phyloP scores from a whole-genome alignment of 2,797 vertebrate species.

The Coracias cyanogaster region DNA sequence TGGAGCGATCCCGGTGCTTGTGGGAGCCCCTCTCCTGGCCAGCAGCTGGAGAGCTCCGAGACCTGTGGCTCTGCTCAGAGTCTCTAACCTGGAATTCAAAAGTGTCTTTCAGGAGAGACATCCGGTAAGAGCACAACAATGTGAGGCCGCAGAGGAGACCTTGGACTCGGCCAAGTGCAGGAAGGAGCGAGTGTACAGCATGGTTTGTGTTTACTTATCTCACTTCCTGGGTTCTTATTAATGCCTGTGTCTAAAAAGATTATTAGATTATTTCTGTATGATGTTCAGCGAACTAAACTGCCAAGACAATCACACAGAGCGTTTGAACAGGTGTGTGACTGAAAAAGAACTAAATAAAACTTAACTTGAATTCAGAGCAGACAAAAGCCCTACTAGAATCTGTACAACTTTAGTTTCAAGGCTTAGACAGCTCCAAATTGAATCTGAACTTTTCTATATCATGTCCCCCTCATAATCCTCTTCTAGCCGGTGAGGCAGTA shows the following conservation, averaged over 20 bases:
- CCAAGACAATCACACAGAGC: neutral
- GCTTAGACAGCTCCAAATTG: neutral
- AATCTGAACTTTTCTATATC: neutral
- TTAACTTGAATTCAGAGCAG: neutral
- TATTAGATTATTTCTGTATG: neutral
- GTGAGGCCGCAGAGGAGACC: neutral
- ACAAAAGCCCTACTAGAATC: neutral
- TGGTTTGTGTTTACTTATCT: neutral
- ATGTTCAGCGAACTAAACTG: neutral
- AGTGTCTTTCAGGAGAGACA: neutral
- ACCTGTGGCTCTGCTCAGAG: conserved; percentile 46
- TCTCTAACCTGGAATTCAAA: conserved; percentile 76
- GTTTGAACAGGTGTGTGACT: neutral
- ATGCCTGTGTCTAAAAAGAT: neutral
- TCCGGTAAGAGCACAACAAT: neutral
- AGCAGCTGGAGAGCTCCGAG: conserved; percentile 48
- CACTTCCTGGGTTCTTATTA: no score
- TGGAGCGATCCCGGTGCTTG: conserved; percentile 48
- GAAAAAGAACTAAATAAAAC: neutral
- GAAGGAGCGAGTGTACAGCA: rapidly evolving
- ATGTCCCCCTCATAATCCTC: rapidly evolving
- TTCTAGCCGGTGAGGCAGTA: rapidly evolving
- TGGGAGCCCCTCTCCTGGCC: conserved; percentile 52
- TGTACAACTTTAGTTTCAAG: neutral
- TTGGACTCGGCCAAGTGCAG: neutral